Conservation (phyloP, 2,113 vertebrate species). For the Pachycephala philippinensis region DNA sequence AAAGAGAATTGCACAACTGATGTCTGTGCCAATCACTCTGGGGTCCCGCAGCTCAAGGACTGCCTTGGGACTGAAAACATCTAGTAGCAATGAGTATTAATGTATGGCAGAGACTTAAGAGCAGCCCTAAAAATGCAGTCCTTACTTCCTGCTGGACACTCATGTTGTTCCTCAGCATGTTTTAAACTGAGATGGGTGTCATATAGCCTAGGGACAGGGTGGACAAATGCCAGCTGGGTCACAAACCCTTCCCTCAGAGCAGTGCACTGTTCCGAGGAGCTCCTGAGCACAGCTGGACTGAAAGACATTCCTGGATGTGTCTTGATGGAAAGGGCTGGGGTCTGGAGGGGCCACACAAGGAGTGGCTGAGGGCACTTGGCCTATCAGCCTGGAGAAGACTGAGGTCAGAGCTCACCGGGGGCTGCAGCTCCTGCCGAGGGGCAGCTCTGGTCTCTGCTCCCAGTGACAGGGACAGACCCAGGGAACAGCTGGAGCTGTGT, state of each 20-base stretch:
- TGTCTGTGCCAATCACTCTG: neutral
- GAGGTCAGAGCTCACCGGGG: neutral
- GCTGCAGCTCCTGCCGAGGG: neutral
- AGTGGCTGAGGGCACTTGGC: neutral
- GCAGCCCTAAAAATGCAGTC: neutral
- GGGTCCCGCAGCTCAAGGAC: constrained; percentile 29
- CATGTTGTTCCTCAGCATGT: neutral
- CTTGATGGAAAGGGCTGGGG: neutral
- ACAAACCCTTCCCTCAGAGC: neutral
- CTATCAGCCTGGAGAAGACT: neutral
- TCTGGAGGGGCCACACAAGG: neutral
- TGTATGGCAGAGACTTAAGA: neutral
- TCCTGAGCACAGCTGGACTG: neutral
- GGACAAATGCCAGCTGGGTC: neutral
- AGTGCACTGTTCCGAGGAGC: accelerated
- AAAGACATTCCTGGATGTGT: neutral
- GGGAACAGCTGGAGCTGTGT: neutral
- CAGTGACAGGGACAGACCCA: neutral
- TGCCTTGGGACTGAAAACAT: neutral
- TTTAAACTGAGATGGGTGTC: neutral
- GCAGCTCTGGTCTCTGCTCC: neutral
- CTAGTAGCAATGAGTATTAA: neutral
- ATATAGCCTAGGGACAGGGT: neutral
- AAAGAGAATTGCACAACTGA: neutral
- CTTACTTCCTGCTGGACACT: neutral